phyloP scores from a whole-genome alignment of 2,113 vertebrate species.

The Coryphaenoides rupestris region DNA sequence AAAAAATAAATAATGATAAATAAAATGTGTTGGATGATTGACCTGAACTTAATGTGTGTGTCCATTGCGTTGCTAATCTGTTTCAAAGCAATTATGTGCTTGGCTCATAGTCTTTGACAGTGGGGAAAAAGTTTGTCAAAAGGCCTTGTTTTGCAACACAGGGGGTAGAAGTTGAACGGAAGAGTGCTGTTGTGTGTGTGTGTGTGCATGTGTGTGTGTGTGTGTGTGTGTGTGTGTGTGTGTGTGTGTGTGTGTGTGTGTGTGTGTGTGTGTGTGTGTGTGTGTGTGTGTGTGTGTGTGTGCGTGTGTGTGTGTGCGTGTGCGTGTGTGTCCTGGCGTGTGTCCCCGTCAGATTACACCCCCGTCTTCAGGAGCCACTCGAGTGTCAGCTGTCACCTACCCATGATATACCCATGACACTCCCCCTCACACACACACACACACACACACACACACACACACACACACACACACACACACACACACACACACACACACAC shows the following conservation, averaged over 20 bases:
- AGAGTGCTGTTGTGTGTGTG: no score
- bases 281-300: slow-evolving; percentile 21
- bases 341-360: slow-evolving; percentile 55
- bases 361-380: slow-evolving; percentile 62
- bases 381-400: slow-evolving; percentile 68
- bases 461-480: slow-evolving; percentile 38
- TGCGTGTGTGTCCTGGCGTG: slow-evolving; percentile 44
- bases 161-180: no score
- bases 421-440: slow-evolving; percentile 16
- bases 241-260: neutral
- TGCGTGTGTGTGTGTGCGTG: slow-evolving; percentile 25
- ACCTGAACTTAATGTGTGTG: no score
- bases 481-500: slow-evolving; percentile 11
- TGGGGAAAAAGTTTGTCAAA: slow-evolving; percentile 13
- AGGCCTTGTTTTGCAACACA: neutral
- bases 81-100: slow-evolving; percentile 18
- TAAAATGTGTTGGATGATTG: no score
- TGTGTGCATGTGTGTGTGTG: slow-evolving; percentile 10
- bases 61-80: neutral
- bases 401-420: slow-evolving; percentile 39
- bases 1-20: neutral
- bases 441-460: slow-evolving; percentile 24
- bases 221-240: slow-evolving; percentile 19
- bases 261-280: slow-evolving; percentile 13
- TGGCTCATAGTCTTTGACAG: neutral